Evolutionary conservation across 2,113 vertebrate species (phyloP), one percentile per base, ranked within the genome.

Genomic region (Turdus rufiventris): DNA sequence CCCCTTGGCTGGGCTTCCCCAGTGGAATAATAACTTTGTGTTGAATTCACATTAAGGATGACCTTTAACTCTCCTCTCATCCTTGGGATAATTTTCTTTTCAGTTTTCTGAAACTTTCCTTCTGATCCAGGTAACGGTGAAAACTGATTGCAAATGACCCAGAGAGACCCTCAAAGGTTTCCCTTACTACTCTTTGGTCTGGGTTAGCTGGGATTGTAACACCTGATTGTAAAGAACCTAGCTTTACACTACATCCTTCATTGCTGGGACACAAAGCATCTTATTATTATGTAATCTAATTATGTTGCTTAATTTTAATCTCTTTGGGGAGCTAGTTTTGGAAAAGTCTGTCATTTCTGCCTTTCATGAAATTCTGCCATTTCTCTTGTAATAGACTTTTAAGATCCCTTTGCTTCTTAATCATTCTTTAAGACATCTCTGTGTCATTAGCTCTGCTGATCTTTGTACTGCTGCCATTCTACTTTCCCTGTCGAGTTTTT

Each of bases 1-100:
- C 12, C 25, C 20, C 15, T 62, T 0, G 0, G 3, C 25, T 38
- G 14, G 18, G 9, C 45, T 72, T 48, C 58, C 3, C 17, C 0
- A 0, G 15, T 1, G 2, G 31, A 63, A 43, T 23, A 15, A 24
- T 58, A 47, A 43, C 17, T 63, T 15, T 42, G 6, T 17, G 9
- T 18, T 74, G 42, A 56, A 61, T 66, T 77, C 54, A 62, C 15
- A 23, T 34, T 31, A 34, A 83, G 8, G n/a, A 31, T 42, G 16
- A 9, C 11, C 12, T 79, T 67, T 43, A 61, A 36, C 61, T 70
- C 23, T 74, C 13, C 18, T 66, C 36, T 68, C 57, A 53, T 25
- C 18, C 14, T 65, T 24, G 28, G 24, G 17, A 29, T 29, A 40
- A 43, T 33, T 65, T 72, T 5, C 45, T 3, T 75, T 87, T 61